Evolutionary conservation across 2,797 vertebrate genomes (phyloP), one percentile per base, ranked within the genome.

Genomic region (Anisognathus igniventris): DNA sequence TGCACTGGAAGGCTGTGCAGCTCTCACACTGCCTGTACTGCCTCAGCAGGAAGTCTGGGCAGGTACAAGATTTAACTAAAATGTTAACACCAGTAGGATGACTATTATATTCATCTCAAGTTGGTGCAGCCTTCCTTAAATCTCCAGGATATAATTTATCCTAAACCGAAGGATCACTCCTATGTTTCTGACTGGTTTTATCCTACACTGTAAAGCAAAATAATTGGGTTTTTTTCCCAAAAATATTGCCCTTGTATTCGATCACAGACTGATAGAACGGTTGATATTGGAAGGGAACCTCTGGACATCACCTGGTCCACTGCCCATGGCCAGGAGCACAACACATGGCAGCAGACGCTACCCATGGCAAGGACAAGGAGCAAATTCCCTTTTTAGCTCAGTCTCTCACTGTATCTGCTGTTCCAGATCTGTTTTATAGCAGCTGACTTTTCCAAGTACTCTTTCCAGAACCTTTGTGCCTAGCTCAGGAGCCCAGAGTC

Each of bases 251-350:
- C 30, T 62, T 56, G 2, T 37, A 11, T 56, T 62, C 12, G 18
- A 21, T 30, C 27, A 12, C 4, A 75, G n/a, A 33, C 4, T 19
- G 23, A 56, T 3, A 30, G 37, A 39, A 37, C 0, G 0, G 7
- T 8, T 50, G 14, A 76, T 12, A 50, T 11, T 33, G 37, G 71
- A 75, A 39, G n/a, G 37, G 12, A 50, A 24, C 33, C 48, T 37
- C n/a, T 28, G 31, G 31, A 15, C 9, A 37, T 18, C 31, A 37
- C 14, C 42, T 30, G 48, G 16, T 39, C 17, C 42, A 42, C 24
- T 24, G 6, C 31, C 31, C 31, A 9, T 14, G 30, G 51, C 20
- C 20, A 14, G 74, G 42, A 80, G 27, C 9, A 44, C 18, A 18
- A 21, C 57, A 28, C 25, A 28, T 7, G 47, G 22, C 14, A 73